A percentile compares a stretch with the other conserved stretches of the same genome.
Conservation (phyloP, 2,888 invertebrate species). For the Muscina levida region DNA sequence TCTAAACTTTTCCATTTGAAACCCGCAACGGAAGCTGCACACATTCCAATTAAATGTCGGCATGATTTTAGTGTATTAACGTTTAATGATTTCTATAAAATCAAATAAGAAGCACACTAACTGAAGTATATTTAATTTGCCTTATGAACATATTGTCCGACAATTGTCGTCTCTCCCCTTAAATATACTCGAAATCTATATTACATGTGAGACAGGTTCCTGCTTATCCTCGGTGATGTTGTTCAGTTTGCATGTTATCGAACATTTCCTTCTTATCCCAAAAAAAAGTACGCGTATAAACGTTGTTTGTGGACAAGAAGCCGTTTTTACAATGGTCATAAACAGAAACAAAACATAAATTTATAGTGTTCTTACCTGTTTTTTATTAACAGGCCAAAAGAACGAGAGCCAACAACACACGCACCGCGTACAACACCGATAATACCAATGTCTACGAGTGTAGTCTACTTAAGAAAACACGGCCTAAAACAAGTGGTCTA, state of each 20-base stretch:
- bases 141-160: no score
- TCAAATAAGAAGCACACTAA: no score
- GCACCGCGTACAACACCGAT: conserved; percentile 19
- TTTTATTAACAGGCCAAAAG: conserved; percentile 58
- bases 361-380: conserved; percentile 59
- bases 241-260: conserved; percentile 41
- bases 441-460: conserved; percentile 40
- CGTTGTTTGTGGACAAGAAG: conserved; percentile 66
- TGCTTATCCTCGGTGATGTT: conserved; percentile 55
- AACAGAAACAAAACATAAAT: conserved; percentile 67
- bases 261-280: conserved; percentile 55
- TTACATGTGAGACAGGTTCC: conserved; percentile 33
- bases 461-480: conserved; percentile 63
- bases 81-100: no score
- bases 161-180: no score
- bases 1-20: no score
- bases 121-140: no score
- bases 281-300: conserved; percentile 43
- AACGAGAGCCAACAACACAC: conserved; percentile 39
- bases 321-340: conserved; percentile 67
- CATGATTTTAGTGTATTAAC: no score
- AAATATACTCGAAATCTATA: no score
- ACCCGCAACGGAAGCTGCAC: no score
- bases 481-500: conserved; percentile 56
- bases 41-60: no score